Percentiles rank a stretch among this genome's conserved stretches.
phyloP scores from a whole-genome alignment of 2,797 vertebrate species.

The Sebastes matsubarae region DNA sequence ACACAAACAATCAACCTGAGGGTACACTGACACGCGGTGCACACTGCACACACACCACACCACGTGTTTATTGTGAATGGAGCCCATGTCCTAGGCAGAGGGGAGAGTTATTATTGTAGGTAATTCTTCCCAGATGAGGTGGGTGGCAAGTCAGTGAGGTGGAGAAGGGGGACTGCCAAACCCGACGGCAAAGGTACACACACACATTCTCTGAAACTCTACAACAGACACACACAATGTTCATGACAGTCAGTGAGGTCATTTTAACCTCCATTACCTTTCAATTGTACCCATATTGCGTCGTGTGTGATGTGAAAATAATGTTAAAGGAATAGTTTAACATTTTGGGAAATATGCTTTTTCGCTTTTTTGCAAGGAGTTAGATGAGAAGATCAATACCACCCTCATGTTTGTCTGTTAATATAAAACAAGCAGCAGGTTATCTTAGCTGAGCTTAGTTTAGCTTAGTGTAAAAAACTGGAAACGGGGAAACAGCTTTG shows the following conservation, averaged over 20 bases:
- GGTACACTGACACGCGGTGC: constrained; percentile 26
- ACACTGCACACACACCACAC: constrained; percentile 20
- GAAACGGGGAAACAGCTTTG: background rate
- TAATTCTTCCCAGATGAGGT: constrained; percentile 79
- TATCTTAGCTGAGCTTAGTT: background rate
- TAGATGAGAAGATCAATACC: background rate
- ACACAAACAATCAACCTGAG: constrained; percentile 54
- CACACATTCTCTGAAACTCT: constrained; percentile 4
- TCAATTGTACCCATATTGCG: background rate
- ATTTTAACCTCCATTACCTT: background rate
- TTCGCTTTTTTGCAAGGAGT: background rate
- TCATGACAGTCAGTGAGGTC: background rate
- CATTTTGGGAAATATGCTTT: background rate
- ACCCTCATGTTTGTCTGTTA: background rate
- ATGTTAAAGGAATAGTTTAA: background rate
- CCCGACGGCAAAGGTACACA: background rate
- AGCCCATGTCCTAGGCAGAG: constrained; percentile 48
- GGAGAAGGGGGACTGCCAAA: constrained; percentile 26
- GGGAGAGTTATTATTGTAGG: constrained; percentile 64
- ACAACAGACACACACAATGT: constrained; percentile 20
- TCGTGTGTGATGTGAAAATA: background rate
- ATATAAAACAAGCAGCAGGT: background rate
- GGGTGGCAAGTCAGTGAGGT: constrained; percentile 54
- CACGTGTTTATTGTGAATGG: constrained; percentile 72
- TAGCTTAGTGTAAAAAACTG: background rate